These are phyloP conservation scores for Rhizomys pruinosus DNA, from an alignment of 2,113 vertebrate species.

Conservation along the genomic window DNA sequence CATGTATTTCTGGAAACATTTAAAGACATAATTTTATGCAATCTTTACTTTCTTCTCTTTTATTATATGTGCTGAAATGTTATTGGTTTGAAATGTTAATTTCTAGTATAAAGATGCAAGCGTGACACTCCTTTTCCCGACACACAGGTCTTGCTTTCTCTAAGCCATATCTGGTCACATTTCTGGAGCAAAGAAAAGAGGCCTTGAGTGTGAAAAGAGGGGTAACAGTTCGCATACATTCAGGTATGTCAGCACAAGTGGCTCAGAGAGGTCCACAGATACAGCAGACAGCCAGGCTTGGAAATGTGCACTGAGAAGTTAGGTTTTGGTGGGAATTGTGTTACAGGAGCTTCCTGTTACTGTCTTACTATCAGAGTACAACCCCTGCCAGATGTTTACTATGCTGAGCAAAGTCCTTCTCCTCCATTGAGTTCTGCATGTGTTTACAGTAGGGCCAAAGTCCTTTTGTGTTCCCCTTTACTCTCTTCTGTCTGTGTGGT, in stretches of 20 bases:
- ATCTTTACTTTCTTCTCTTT: neutral
- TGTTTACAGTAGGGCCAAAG: neutral
- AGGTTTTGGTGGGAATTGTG: neutral
- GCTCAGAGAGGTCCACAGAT: neutral
- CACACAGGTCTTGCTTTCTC: neutral
- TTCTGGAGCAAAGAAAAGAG: slow-evolving; percentile 17
- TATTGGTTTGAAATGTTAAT: neutral
- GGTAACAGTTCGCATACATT: neutral
- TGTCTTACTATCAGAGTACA: neutral
- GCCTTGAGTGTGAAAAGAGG: neutral
- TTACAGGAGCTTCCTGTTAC: neutral
- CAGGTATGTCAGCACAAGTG: neutral
- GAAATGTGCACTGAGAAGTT: neutral
- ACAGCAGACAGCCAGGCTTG: neutral
- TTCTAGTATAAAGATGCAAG: neutral
- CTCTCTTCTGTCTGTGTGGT: neutral
- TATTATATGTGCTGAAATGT: neutral
- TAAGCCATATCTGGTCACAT: neutral
- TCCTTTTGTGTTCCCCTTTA: no score
- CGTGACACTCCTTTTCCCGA: neutral
- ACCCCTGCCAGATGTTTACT: neutral
- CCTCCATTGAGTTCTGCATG: neutral
- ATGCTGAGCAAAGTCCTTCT: neutral
- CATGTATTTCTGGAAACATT: neutral
- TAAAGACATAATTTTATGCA: neutral